Base-by-base conservation (phyloP, 2,797 vertebrate genomes). In the Nannoperca australis region DNA sequence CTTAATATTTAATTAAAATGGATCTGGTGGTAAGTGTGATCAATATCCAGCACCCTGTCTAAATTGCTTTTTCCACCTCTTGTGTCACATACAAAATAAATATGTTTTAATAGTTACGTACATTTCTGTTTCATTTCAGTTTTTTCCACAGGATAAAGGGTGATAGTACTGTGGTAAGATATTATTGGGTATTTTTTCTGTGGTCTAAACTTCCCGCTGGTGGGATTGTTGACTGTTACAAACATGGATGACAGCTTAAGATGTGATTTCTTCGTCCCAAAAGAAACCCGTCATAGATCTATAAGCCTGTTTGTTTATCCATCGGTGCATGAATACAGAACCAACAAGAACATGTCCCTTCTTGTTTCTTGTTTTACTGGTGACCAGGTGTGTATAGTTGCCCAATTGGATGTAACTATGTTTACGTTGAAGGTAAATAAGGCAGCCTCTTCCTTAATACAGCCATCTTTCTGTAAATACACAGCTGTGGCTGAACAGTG, bases 361-460 rank as follows among this genome's bases (percentile, higher is more conserved):
- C 91, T 93, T 64, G 81, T 94, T 93, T 84, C 93, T 94, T 92
- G 66, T 82, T 85, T 78, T 78, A 84, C 91, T 91, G 92, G 68
- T 74, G 82, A 87, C 90, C 90, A 84, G 94, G 45, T 77, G 67
- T 93, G 83, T 93, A 88, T 84, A 86, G 87, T 94, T 92, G 87
- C 94, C 96, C 95, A 89, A 96, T 94, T 95, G 95, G 94, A 97
- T 97, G 97, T 96, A 97, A 96, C 95, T 91, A 89, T 96, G 96
- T 97, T 97, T 97, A 95, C 94, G 94, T 95, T 95, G 91, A 94
- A 96, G 96, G 95, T 98, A 98, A 97, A 96, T 94, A 96, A 96
- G 94, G 94, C 94, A 93, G 94, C 93, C 91, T 93, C 94, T 77
- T 84, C 74, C 64, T 89, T 97, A 96, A 97, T 94, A 96, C 95